Base-by-base conservation (phyloP, 2,888 invertebrate genomes). In the Plebejus anna region DNA sequence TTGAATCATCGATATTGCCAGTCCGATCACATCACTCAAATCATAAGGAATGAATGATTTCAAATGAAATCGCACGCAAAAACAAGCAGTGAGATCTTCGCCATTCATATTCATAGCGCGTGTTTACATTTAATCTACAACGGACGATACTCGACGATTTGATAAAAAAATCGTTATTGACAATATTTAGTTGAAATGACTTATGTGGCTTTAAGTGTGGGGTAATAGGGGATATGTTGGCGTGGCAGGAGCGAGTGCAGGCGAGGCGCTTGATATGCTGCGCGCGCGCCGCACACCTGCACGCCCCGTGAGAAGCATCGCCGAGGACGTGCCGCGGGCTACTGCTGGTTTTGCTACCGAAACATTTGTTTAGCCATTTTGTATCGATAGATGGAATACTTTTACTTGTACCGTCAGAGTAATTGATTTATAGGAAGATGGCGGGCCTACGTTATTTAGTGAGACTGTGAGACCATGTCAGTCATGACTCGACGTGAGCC, bases 241-340 rank as follows among this genome's bases (percentile, higher is more conserved):
- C n/a, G 42, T n/a, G 75, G 72, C 4, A 5, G n/a, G 13, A 59
- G n/a, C 22, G 9, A 72, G 71, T 61, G 51, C 51, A 73, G 71
- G 75, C 55, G 70, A 79, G 57, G 71, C 76, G 78, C 79, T 90
- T 84, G 84, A 76, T 79, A 91, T 89, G 86, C 90, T 59, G 80
- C 80, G 81, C 89, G 86, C 89, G 88, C 87, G 84, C 84, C 81
- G 87, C 87, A 87, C 91, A 91, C 88, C 90, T 92, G 91, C 88
- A 88, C 83, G 80, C 79, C 79, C 80, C 89, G 89, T 88, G 90
- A 85, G 80, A 81, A 78, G 89, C 83, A 78, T 78, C 22, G 75
- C 72, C 47, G 51, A 72, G 51, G 76, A 59, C 71, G 47, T 11
- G 75, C 36, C 75, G 79, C 73, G 75, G 51, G 61, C 38, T 38